Base-by-base conservation (phyloP, 2,888 invertebrate species). In the Netelia fuscicornis region DNA sequence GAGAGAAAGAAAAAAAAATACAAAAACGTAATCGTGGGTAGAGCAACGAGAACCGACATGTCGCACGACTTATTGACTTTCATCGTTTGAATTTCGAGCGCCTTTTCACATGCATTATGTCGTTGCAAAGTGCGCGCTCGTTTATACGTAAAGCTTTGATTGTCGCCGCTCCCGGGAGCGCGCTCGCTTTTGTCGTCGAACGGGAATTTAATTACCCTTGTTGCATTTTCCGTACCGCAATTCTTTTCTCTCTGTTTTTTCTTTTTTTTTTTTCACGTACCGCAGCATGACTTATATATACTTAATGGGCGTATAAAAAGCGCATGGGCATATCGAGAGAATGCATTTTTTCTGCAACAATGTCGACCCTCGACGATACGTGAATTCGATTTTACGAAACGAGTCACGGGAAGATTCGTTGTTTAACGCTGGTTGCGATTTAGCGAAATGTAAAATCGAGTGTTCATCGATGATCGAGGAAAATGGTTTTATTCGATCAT, bases 41-140 rank as follows among this genome's bases (percentile, higher is more conserved):
- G 37, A 20, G 52, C 56, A 48, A 58, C 30, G 79, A 71, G 68
- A 3, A 60, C 2, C 13, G 56, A 60, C 37, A 77, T 65, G 74
- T 78, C 79, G 79, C 82, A 75, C 87, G 90, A 92, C 92, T 93
- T 92, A 92, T 92, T 92, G 93, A 93, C 93, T 92, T 92, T 89
- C 64, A 90, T 90, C 90, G 91, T 90, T 87, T 90, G 88, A 62
- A 62, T 89, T 89, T 64, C 37, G 72, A 72, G 80, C 80, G 89
- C 90, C 90, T 88, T 91, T 89, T 89, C 89, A 88, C 84, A 86
- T 87, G 86, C 88, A 83, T 85, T 86, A 84, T 88, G 75, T 83
- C 86, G 62, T 81, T 81, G 78, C 88, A 81, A 76, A 68, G 72
- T 75, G 85, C 85, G 71, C 71, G 30, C 23, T 44, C 56, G 44